Evolutionary conservation across 1,140 invertebrate species (phyloP), one percentile per base, ranked within the genome.

Genomic region (Brachionus manjavacas): DNA sequence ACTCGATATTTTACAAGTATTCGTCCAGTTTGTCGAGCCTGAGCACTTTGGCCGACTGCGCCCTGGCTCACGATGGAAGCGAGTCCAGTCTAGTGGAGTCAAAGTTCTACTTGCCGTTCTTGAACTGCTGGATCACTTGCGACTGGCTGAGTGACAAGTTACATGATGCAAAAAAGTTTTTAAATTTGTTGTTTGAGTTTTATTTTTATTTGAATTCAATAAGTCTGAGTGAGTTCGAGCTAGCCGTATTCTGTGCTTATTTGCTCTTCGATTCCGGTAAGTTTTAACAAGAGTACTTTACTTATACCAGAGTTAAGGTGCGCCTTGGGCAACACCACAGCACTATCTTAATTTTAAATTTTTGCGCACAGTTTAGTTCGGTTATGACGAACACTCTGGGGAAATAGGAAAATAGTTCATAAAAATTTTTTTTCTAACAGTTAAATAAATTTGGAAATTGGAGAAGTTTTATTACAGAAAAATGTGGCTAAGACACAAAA

Each of bases 151-250:
- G 41, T 49, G 41, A 49, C 3, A 76, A 49, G 31, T 25, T 76
- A 14, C 3, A 14, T 49, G 79, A 66, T 20, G 28, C 60, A n/a
- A 64, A 81, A 60, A 43, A 39, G 16, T 64, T 81, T 64, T 20
- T 81, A 12, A 41, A 68, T 43, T 64, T 43, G 52, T 41, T 81
- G 60, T 81, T 81, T 64, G 79, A 81, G 49, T 68, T 81, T 64
- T 81, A 43, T 81, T 68, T 81, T 64, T 81, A 64, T 60, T 68
- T 81, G n/a, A 68, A 68, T 68, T 43, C 31, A 64, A 64, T 81
- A 23, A 16, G 39, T 20, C 41, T 81, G 2, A 81, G 60, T 20
- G 64, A 81, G 9, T 41, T 39, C 7, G 52, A 81, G 35, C n/a
- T 64, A 2, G 49, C 79, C 11, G 0, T 81, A 9, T 68, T 81